Evolutionary conservation across 2,888 invertebrate genomes (phyloP), one percentile per base, ranked within the genome.

Genomic region (Tinea semifulvella): DNA sequence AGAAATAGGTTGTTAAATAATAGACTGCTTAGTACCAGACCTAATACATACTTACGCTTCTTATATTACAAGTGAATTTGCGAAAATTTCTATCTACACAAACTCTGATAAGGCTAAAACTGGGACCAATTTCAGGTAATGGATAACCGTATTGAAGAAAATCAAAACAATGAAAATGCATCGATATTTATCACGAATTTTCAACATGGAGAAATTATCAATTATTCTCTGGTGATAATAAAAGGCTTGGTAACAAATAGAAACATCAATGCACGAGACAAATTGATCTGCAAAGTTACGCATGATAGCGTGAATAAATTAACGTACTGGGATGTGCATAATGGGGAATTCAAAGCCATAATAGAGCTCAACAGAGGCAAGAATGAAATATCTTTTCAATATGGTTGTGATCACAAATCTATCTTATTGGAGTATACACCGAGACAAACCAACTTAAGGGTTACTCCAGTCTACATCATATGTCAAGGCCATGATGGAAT

Each of bases 391-490:
- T 75, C 76, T 49, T 65, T 92, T 27, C 79, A 84, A 52, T 88
- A 84, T 50, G 72, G 82, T 25, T 71, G 69, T 39, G 68, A 75
- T 35, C 71, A 76, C 48, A 66, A 74, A 51, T 69, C 69, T 40
- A 54, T 88, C 19, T 55, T 70, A 44, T 56, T 90, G 42, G 71
- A 82, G 17, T 88, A 88, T 59, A 70, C 75, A 50, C 86, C 86
- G 10, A 68, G 84, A 47, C 74, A 76, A 49, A 85, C 85, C 3
- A 79, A 85, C 57, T 71, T 86, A 43, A 74, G 84, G 55, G 89
- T 91, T 47, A 86, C 90, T 26, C 93, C 95, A 13, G 83, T 96
- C 13, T 94, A 94, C 61, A 88, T 96, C 44, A 85, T 93, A 55
- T 93, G 93, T 63, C 82, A 86, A 53, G 90, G 88, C 49, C 90